phyloP scores from a whole-genome alignment of 2,888 invertebrate species.

The Cantharis rufa region DNA sequence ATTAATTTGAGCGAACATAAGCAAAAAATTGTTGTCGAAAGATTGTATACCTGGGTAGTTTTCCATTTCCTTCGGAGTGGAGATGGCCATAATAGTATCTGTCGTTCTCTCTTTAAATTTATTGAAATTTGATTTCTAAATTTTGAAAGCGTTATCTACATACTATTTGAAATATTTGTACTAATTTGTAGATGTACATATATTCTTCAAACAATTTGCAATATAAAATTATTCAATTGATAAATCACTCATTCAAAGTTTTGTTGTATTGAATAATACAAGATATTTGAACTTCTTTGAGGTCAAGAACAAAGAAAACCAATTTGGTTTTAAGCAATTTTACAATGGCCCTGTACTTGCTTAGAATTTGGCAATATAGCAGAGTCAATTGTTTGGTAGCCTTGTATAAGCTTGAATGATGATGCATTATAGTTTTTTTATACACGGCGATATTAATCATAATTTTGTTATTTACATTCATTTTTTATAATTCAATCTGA shows the following conservation, averaged over 20 bases:
- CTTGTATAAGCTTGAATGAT: constrained; percentile 4
- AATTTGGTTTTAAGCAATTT: neutral
- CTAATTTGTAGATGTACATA: neutral
- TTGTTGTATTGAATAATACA: neutral
- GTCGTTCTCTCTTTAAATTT: neutral
- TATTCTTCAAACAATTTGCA: neutral
- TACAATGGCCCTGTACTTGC: constrained; percentile 13
- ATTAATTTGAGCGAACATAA: too few relatives aligned
- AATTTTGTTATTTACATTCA: neutral
- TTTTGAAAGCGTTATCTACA: neutral
- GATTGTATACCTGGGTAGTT: neutral
- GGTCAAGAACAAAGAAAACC: neutral
- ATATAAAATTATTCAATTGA: neutral
- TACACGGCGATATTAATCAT: neutral
- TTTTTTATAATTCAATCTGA: neutral
- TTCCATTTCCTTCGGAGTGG: neutral
- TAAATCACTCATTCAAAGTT: neutral
- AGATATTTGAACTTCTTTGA: neutral
- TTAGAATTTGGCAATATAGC: constrained; percentile 6
- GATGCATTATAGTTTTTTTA: constrained; percentile 1
- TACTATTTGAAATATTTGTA: neutral
- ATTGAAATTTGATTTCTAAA: neutral
- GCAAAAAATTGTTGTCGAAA: too few relatives aligned
- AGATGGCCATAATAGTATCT: neutral
- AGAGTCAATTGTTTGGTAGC: neutral